Conservation (phyloP, 92 coral and sea anemone genomes). For the Desmophyllum pertusum region DNA sequence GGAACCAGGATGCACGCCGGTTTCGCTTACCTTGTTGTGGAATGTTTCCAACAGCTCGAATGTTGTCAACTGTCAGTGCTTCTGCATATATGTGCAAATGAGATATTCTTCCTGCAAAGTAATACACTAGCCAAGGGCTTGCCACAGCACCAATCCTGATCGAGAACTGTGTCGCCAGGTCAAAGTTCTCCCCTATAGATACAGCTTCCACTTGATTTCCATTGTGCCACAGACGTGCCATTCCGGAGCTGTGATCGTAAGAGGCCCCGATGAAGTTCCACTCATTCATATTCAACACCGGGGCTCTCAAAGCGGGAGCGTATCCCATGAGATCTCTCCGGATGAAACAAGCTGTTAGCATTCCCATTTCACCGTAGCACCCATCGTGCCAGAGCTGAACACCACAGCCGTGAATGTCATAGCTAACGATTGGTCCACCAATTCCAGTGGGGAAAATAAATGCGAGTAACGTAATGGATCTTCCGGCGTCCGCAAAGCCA, state of each 20-base stretch:
- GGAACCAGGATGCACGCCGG: background rate
- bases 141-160: slow-evolving; percentile 33
- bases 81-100: slow-evolving; percentile 53
- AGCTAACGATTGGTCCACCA: slow-evolving; percentile 32
- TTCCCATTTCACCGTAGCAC: background rate
- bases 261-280: slow-evolving; percentile 52
- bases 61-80: slow-evolving; percentile 30
- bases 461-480: slow-evolving; percentile 62
- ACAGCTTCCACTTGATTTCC: slow-evolving; percentile 31
- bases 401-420: slow-evolving; percentile 15
- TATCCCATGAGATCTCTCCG: slow-evolving; percentile 3
- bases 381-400: slow-evolving; percentile 26
- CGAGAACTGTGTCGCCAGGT: slow-evolving; percentile 35
- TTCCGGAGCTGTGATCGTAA: slow-evolving; percentile 29
- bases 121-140: background rate
- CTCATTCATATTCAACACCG: slow-evolving; percentile 5
- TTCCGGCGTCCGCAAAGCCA: slow-evolving; percentile 46
- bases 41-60: slow-evolving; percentile 37
- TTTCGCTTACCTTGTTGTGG: background rate
- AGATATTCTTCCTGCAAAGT: slow-evolving; percentile 67
- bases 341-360: slow-evolving; percentile 24
- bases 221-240: slow-evolving; percentile 50
- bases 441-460: slow-evolving; percentile 67
- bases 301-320: background rate
- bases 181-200: background rate